phyloP scores from a whole-genome alignment of 2,888 invertebrate genomes.

The Drosophila borealis region DNA sequence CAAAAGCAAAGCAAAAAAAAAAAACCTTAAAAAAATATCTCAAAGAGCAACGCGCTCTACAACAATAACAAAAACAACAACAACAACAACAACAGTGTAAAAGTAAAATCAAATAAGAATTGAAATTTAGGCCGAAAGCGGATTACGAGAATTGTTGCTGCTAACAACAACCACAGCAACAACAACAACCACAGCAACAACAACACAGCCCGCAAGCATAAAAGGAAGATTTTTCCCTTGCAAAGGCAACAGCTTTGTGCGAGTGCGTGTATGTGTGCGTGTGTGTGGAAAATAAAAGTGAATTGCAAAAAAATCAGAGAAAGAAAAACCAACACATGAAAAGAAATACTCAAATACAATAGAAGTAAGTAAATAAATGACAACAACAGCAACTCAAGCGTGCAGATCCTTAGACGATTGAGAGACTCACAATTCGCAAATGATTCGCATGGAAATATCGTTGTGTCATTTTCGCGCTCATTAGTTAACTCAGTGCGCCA shows the following conservation, averaged over 20 bases:
- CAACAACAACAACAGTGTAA: slow-evolving; percentile 32
- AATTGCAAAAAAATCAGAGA: slow-evolving; percentile 51
- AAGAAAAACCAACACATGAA: slow-evolving; percentile 45
- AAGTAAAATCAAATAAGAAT: slow-evolving; percentile 64
- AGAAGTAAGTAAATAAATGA: slow-evolving; percentile 32
- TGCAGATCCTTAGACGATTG: slow-evolving; percentile 1
- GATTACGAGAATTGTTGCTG: slow-evolving; percentile 71
- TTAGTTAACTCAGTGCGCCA: slow-evolving; percentile 44
- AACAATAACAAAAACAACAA: slow-evolving; percentile 12
- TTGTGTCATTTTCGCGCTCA: slow-evolving; percentile 62
- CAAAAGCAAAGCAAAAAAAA: slow-evolving; percentile 27
- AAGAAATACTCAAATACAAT: slow-evolving; percentile 17
- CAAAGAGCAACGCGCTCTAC: slow-evolving; percentile 26
- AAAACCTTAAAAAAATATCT: slow-evolving; percentile 33
- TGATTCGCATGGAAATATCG: slow-evolving; percentile 56
- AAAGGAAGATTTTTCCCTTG: slow-evolving; percentile 38
- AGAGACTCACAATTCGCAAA: not conserved
- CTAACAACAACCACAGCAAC: slow-evolving; percentile 20
- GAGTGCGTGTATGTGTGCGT: slow-evolving; percentile 3
- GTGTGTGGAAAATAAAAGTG: slow-evolving; percentile 54
- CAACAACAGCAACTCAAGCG: slow-evolving; percentile 6
- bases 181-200: slow-evolving; percentile 22
- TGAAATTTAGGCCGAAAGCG: slow-evolving; percentile 80
- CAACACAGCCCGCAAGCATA: slow-evolving; percentile 37
- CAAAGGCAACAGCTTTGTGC: slow-evolving; percentile 37